Evolutionary conservation across 2,797 vertebrate genomes (phyloP).

Genomic region (Pseudochirops cupreus): DNA sequence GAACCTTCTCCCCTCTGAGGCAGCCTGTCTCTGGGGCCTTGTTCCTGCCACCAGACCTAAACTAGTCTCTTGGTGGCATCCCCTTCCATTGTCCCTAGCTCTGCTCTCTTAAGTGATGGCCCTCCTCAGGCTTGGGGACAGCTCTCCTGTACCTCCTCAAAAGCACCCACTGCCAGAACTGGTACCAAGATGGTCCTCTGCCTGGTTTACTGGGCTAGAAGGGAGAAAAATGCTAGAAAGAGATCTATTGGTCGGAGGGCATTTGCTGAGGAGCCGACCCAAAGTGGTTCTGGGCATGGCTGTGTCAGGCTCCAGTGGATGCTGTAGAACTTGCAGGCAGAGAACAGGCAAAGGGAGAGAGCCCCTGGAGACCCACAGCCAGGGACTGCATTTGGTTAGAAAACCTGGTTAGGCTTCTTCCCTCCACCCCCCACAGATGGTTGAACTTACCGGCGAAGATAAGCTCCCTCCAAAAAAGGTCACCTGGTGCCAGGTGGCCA

Average conservation of each 20-base stretch:
- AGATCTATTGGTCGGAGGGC: neutral
- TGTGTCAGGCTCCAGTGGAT: neutral
- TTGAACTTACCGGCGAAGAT: conserved; percentile 91
- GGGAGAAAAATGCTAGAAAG: neutral
- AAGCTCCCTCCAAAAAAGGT: conserved; percentile 97
- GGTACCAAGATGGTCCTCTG: neutral
- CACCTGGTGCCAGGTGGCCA: conserved; percentile 95
- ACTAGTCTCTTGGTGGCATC: neutral
- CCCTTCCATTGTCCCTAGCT: neutral
- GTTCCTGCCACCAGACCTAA: neutral
- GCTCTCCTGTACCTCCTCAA: too few species aligned
- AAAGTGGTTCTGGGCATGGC: neutral
- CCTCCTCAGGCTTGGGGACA: too few species aligned
- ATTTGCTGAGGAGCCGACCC: neutral
- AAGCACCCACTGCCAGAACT: neutral
- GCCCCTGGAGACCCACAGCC: rapidly evolving
- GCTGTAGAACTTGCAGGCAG: neutral
- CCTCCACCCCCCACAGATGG: neutral
- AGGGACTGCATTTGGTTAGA: neutral
- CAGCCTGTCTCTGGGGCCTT: neutral
- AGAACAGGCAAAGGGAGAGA: neutral
- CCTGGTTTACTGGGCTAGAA: neutral
- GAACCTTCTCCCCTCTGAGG: neutral
- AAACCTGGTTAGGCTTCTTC: neutral
- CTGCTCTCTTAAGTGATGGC: neutral